Evolutionary conservation across 2,113 vertebrate species (phyloP), one percentile per base, ranked within the genome.

Genomic region (Tylochromis polylepis): DNA sequence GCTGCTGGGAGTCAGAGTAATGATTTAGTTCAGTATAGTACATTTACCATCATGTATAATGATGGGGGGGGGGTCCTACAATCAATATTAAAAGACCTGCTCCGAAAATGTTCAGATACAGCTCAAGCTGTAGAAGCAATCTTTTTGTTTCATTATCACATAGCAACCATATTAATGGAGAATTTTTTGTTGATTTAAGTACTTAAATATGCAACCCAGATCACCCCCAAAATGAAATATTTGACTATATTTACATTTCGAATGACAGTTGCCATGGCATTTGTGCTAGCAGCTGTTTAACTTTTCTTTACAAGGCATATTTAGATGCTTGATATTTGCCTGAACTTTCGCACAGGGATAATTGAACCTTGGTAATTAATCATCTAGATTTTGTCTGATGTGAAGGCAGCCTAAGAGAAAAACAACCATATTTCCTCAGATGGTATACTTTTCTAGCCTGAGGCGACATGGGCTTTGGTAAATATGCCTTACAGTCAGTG

Each of bases 301-400:
- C 15, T 84, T 84, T 55, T 43, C 49, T 81, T 79, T 77, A 85
- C 27, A 72, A 49, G 20, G 41, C 80, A 53, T 88, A 78, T 81
- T 86, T 80, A 49, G 11, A 86, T 27, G 57, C 72, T 85, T 77
- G 84, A 90, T 87, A 89, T 89, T 90, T 89, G 67, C 77, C 81
- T 82, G 85, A 82, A 67, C 79, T 85, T 79, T 24, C 81, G 80
- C 24, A 10, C 46, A 77, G 22, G 22, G 20, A 12, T 84, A 62
- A 88, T 85, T 87, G 75, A 84, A 87, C 12, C n/a, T 56, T 82
- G 15, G 16, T 31, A 31, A 81, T 91, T 87, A 83, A 84, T 87
- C 53, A 81, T 56, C 46, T 49, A 81, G 49, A 78, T 67, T 87
- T 56, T 84, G 59, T 86, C 72, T 92, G 55, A 79, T 65, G 86